Conservation (phyloP, 2,113 vertebrate genomes). For the Lates calcarifer region DNA sequence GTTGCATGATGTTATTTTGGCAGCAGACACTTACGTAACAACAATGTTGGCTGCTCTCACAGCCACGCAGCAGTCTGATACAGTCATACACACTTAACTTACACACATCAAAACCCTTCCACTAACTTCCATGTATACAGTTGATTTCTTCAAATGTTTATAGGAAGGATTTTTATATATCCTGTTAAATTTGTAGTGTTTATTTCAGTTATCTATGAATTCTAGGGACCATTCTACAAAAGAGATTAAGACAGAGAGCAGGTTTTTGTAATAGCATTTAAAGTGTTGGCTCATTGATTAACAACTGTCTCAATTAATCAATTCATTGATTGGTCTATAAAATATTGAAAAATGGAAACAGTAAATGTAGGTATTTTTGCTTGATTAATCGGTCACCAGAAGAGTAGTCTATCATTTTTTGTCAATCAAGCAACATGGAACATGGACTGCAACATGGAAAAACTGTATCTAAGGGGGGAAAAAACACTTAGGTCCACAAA, state of each 20-base stretch:
- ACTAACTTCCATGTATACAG: background rate
- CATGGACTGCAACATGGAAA: background rate
- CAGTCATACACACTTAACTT: background rate
- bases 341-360: background rate
- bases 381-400: background rate
- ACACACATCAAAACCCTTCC: background rate
- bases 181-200: background rate
- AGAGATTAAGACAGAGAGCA: background rate
- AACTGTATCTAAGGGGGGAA: background rate
- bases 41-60: slow-evolving; percentile 18
- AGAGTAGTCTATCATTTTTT: background rate
- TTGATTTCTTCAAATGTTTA: background rate
- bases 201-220: background rate
- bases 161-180: background rate
- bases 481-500: background rate
- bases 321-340: background rate
- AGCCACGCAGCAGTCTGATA: background rate
- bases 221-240: background rate
- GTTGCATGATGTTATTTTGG: slow-evolving; percentile 59
- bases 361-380: background rate
- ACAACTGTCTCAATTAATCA: background rate
- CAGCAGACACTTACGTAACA: slow-evolving; percentile 44
- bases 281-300: background rate
- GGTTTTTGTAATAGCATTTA: background rate
- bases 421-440: background rate